A percentile compares a stretch with the other conserved stretches of the same genome.
Evolutionary conservation across 2,113 vertebrate species (phyloP).

Genomic region (Oncorhynchus tshawytscha): DNA sequence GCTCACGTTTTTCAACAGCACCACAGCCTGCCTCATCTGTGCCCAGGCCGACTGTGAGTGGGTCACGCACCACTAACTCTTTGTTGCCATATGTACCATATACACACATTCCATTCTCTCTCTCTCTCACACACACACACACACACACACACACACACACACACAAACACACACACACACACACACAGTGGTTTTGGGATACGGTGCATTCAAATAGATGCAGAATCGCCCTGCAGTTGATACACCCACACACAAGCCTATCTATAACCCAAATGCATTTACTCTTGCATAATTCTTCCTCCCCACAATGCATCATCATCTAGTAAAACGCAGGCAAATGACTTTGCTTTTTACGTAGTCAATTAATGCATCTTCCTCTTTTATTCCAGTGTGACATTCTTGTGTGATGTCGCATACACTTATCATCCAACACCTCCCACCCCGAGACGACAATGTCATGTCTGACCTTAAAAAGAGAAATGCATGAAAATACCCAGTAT

Average conservation of each 20-base stretch:
- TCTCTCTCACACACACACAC: conserved; percentile 15
- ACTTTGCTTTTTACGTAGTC: conserved; percentile 24
- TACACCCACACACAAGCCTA: conserved; percentile 8
- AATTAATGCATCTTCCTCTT: conserved; percentile 19
- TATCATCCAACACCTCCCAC: conserved; percentile 21
- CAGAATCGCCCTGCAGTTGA: neutral
- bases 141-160: conserved; percentile 10
- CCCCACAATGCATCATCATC: too few relatives aligned
- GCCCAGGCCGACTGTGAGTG: conserved; percentile 96
- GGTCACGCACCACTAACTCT: neutral
- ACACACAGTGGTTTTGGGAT: neutral
- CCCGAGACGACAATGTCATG: neutral
- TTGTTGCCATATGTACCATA: neutral
- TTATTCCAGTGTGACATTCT: conserved; percentile 10
- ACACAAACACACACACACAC: neutral
- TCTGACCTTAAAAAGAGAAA: too few relatives aligned
- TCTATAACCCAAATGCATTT: too few relatives aligned
- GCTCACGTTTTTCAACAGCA: conserved; percentile 96
- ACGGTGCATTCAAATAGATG: neutral
- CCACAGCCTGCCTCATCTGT: conserved; percentile 96
- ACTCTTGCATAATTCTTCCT: too few relatives aligned
- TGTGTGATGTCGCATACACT: neutral
- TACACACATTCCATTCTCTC: conserved; percentile 18
- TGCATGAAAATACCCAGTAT: too few relatives aligned
- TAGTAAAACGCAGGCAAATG: too few relatives aligned